Base-by-base conservation (phyloP, 2,888 invertebrate genomes). In the Gnatocerus cornutus region DNA sequence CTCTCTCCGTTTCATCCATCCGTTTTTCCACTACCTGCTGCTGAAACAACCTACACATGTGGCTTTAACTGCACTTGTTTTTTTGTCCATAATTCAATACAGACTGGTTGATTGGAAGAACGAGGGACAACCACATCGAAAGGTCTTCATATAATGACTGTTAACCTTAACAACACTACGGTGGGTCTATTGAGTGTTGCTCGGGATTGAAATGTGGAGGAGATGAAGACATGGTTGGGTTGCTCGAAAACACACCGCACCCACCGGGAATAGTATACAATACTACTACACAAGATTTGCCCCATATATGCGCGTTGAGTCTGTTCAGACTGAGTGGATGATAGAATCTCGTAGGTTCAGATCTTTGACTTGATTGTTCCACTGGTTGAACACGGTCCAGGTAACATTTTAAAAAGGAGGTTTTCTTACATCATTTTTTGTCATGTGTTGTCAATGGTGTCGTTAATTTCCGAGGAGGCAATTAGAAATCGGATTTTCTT, bases 61-160 rank as follows among this genome's bases (percentile, higher is more conserved):
- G 63, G 45, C 68, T 14, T 39, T 59, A 63, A 66, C 68, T 65
- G 63, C 70, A 70, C 58, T 70, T 59, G 62, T 74, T 76, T 76
- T 37, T 74, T 71, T 73, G 72, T 72, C 69, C 74, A 77, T 76
- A 77, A 76, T 76, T 78, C 78, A 77, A 78, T 77, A 77, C 71
- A 67, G 62, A 71, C 63, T 67, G 63, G 66, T 71, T 74, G 77
- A 79, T 78, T 78, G 76, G 78, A 73, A 73, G 77, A 77, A 74
- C 75, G 75, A 78, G 79, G 78, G 78, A 79, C 78, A 79, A 77
- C 80, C 80, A 78, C 79, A 79, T 75, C 76, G 76, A 80, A 81
- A 80, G 80, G 80, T 81, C 81, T 81, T 82, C 80, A 82, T 80
- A 82, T 83, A 83, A 83, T 82, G 81, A 82, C 80, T 82, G 81